phyloP scores from a whole-genome alignment of 1,140 invertebrate species.

The Drosophila quadrilineata region DNA sequence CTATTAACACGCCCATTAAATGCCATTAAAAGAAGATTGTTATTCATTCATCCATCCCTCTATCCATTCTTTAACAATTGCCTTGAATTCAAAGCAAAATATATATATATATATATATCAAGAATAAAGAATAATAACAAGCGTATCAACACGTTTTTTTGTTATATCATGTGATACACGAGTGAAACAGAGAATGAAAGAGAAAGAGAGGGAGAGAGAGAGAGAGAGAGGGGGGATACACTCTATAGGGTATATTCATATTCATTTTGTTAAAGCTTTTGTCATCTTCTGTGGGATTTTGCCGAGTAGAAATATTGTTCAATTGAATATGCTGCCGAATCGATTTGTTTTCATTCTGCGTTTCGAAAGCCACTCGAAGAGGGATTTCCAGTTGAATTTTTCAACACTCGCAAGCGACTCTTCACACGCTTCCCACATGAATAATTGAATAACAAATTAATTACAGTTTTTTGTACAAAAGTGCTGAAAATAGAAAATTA shows the following conservation, averaged over 20 bases:
- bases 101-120: too few relatives aligned
- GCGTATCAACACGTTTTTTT: conserved; percentile 1
- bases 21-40: conserved; percentile 35
- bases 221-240: neutral
- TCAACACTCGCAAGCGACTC: too few relatives aligned
- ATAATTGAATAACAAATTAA: conserved; percentile 1
- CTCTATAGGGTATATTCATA: neutral
- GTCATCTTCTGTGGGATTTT: conserved; percentile 30
- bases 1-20: conserved; percentile 23
- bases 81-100: conserved; percentile 8
- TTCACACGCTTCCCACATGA: too few relatives aligned
- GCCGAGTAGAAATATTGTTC: conserved; percentile 22
- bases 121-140: conserved; percentile 3
- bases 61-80: conserved; percentile 11
- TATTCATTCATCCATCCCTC: conserved; percentile 10
- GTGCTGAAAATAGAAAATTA: neutral
- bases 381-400: neutral
- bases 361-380: conserved; percentile 1
- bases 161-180: neutral
- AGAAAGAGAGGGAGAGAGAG: neutral
- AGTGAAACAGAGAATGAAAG: neutral
- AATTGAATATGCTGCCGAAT: conserved; percentile 2
- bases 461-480: neutral
- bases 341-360: conserved; percentile 3
- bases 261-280: conserved; percentile 13